phyloP scores from a whole-genome alignment of 2,888 invertebrate genomes.

The Cataglyphis altisquamis region DNA sequence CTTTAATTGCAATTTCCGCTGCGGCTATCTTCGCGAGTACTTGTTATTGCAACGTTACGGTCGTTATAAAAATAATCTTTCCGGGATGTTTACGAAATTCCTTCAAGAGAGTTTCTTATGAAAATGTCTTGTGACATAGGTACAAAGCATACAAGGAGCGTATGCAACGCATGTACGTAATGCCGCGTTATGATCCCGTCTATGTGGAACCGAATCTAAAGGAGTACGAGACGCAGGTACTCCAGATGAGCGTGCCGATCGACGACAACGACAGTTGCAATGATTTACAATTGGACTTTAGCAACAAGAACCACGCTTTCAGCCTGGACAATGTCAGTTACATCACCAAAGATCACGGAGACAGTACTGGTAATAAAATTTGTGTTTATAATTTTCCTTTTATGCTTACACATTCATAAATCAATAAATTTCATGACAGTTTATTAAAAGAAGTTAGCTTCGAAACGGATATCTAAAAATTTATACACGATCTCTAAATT shows the following conservation, averaged over 20 bases:
- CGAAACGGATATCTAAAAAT: background rate
- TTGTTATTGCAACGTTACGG: conserved; percentile 29
- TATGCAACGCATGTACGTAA: conserved; percentile 91
- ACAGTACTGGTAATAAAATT: conserved; percentile 85
- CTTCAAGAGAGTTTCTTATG: background rate
- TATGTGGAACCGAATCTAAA: conserved; percentile 94
- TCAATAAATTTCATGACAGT: background rate
- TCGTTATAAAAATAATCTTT: background rate
- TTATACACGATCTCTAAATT: background rate
- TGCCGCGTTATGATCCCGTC: conserved; percentile 90
- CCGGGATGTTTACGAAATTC: background rate
- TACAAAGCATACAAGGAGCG: conserved; percentile 96
- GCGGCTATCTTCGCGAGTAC: conserved; percentile 37
- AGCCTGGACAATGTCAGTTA: conserved; percentile 96
- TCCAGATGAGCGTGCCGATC: conserved; percentile 96
- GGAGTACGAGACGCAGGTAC: conserved; percentile 97
- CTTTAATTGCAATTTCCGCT: conserved; percentile 77
- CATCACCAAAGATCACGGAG: conserved; percentile 93
- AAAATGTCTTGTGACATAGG: conserved; percentile 85
- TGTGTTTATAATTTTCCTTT: background rate
- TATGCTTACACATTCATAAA: background rate
- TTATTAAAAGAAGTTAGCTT: background rate
- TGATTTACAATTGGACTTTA: conserved; percentile 94
- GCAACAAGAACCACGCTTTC: conserved; percentile 95
- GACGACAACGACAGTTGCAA: conserved; percentile 93